Percentiles rank a stretch among this genome's conserved stretches.
Conservation (phyloP, 2,113 vertebrate genomes). For the Dasypus novemcinctus region DNA sequence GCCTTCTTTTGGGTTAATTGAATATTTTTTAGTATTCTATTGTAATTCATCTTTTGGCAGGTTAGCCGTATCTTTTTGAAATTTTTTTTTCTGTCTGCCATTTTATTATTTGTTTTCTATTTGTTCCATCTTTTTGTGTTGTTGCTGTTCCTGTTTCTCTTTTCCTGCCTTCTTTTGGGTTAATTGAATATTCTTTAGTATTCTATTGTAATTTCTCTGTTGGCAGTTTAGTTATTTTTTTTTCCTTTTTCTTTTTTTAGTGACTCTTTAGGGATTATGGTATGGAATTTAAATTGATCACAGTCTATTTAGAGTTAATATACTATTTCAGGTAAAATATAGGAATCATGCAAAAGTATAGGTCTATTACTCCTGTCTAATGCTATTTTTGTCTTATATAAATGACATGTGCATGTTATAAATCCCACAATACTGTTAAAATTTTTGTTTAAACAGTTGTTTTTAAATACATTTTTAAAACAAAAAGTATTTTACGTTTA, state of each 20-base stretch:
- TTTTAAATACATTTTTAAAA: background rate
- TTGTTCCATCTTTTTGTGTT: background rate
- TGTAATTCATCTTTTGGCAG: background rate
- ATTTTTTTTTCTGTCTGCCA: too few relatives aligned
- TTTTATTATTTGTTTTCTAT: background rate
- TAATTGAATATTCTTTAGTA: conserved; percentile 18
- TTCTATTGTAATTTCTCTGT: background rate
- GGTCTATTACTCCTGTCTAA: background rate
- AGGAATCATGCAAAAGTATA: background rate
- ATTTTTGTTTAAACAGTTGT: conserved; percentile 2
- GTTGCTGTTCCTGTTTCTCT: background rate
- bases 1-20: too few relatives aligned
- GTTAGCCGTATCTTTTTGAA: background rate
- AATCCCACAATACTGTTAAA: background rate
- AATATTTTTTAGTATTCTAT: background rate
- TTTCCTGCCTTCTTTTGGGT: background rate
- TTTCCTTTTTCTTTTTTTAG: background rate
- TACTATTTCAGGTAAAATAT: background rate
- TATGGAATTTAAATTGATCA: background rate
- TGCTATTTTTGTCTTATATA: background rate
- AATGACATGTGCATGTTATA: background rate
- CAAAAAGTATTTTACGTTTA: background rate
- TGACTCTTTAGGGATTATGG: background rate
- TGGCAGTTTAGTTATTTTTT: background rate
- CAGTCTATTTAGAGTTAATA: background rate